Conservation (phyloP, 2,113 vertebrate genomes). For the Cynocephalus volans region DNA sequence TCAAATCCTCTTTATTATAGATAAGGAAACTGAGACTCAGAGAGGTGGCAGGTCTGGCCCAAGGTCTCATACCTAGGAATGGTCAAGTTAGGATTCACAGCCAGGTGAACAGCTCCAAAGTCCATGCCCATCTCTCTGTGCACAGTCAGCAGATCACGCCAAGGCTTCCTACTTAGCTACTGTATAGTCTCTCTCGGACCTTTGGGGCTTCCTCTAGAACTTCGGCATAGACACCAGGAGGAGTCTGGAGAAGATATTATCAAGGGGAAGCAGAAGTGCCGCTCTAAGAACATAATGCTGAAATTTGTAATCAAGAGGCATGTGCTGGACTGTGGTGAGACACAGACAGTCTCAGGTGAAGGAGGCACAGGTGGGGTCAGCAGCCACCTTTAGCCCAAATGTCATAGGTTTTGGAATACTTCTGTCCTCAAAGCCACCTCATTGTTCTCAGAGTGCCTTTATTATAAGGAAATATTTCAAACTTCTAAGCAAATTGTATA, state of each 20-base stretch:
- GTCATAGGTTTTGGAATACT: background rate
- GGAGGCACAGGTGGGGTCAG: background rate
- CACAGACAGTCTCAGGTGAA: background rate
- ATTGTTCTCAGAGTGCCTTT: background rate
- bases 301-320: background rate
- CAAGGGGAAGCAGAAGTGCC: background rate
- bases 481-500: background rate
- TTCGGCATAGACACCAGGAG: background rate
- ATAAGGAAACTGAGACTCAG: conserved; percentile 42
- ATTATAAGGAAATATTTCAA: conserved; percentile 25
- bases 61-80: no score
- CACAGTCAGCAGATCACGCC: background rate
- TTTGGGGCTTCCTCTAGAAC: background rate
- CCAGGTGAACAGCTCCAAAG: background rate
- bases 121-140: background rate
- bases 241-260: background rate
- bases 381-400: background rate
- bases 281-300: background rate
- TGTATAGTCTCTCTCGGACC: background rate
- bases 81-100: background rate
- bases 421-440: background rate
- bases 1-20: background rate
- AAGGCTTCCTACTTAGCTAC: background rate
- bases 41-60: background rate
- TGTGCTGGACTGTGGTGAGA: fast-evolving